Evolutionary conservation across 2,113 vertebrate genomes (phyloP), one percentile per base, ranked within the genome.

Genomic region (Sorex fumeus): DNA sequence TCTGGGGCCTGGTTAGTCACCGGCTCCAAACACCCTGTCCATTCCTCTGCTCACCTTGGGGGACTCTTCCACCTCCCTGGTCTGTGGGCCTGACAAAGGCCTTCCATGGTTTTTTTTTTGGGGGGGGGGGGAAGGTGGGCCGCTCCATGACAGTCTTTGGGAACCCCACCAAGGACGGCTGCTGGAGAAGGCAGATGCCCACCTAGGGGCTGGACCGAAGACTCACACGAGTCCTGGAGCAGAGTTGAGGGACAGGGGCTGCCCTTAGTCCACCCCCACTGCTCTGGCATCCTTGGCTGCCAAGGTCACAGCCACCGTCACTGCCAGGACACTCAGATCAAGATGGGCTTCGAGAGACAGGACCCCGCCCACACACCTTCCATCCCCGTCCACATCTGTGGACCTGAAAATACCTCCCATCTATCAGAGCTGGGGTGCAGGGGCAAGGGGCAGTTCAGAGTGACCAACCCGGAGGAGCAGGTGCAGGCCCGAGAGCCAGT

Each of bases 401-500:
- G 66, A 25, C 21, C 81, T 75, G 21, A 88, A 47, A 50, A 50
- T 9, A 60, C 57, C 12, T 18, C 57, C 57, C 12, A 9, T n/a
- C n/a, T n/a, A n/a, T 60, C 3, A 60, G 57, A 60, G 13, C 21
- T 9, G 21, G 57, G 40, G 32, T n/a, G 3, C 28, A 62, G n/a
- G 34, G 25, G 21, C 8, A 16, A 32, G 40, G 12, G 18, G 6
- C 16, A 7, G 19, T 32, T 53, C 27, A 82, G 57, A 53, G 32
- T 69, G 21, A 0, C 15, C 25, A 66, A 36, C 27, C 19, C 40
- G 6, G 11, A 3, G 2, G 25, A 40, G 76, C 25, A 25, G 18
- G 0, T 66, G 21, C 6, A 4, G 1, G 0, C n/a, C 28, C 2
- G 1, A 1, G 4, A 32, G 4, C 36, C 62, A 12, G 0, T 0